Evolutionary conservation across 2,888 invertebrate species (phyloP), one percentile per base, ranked within the genome.

Genomic region (Mylabris sibirica): DNA sequence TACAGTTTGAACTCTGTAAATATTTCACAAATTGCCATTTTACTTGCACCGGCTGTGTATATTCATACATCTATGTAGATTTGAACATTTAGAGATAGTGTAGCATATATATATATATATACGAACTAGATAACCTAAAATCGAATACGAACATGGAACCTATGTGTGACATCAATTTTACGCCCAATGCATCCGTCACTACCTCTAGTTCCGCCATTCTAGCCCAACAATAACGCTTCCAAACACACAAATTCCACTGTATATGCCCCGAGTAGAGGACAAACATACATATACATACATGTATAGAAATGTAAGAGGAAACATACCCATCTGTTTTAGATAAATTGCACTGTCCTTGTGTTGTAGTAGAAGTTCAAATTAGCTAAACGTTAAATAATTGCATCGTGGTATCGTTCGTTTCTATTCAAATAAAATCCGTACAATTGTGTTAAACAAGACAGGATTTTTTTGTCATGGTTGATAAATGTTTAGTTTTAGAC

Each of bases 101-200:
- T 49, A 1, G 6, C n/a, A n/a, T n/a, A n/a, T n/a, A n/a, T n/a
- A n/a, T n/a, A n/a, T n/a, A n/a, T 41, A 8, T 17, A 53, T 22
- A 9, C 11, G 53, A 22, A 53, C 12, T 53, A 12, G 22, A 53
- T 53, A 24, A 11, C 20, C 22, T 53, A 11, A 20, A 53, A 53
- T 53, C 53, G 53, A 53, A 22, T 24, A 12, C 22, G 22, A 53
- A 30, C 30, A 53, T n/a, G 53, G 12, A 22, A 24, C 24, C 22
- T 63, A 38, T 64, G 60, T 64, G 60, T 64, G 59, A 71, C 71
- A 71, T 71, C 68, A 71, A 71, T 71, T 71, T 71, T 71, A 60
- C 71, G 71, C 64, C 65, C 64, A 14, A 49, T 71, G 71, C 68
- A 71, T 71, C 66, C 71, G 71, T 71, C 68, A 68, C 71, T 66